Base-by-base conservation (phyloP, 2,113 vertebrate species). In the Nicator chloris region DNA sequence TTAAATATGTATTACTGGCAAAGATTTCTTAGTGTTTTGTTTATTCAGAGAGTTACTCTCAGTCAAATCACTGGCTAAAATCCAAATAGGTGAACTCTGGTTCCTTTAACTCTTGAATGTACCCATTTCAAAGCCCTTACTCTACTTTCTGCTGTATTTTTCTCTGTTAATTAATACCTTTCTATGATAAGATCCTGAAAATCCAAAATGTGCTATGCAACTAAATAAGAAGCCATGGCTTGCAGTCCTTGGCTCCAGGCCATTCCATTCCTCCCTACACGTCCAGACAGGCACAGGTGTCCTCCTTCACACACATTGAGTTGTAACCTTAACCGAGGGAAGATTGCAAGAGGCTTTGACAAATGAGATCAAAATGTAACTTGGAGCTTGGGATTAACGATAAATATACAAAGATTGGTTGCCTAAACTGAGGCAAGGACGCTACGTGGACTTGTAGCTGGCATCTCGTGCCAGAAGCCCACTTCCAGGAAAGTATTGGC, bases 241-340 rank as follows among this genome's bases (percentile, higher is more conserved):
- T 50, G 9, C 5, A 40, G 30, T 53, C 33, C 17, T 63, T 40
- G 59, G 19, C 59, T 78, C 7, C 64, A 54, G 24, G 37, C 30
- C 19, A 11, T 27, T 44, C 15, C 26, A 18, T 15, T 18, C 13
- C 7, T 65, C n/a, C 45, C 5, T 11, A 10, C 15, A 70, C 45
- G 71, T 1, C 8, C 22, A 30, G 20, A 27, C 5, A 18, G 56
- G 11, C 21, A 27, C 27, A 49, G 16, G 45, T 28, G 5, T 56
- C 18, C 35, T 45, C 33, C 44, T 60, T 56, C 44, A 47, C 10
- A 9, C 0, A 1, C 3, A 0, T 15, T 51, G 30, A 14, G 20
- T 18, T 4, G 0, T 28, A 66, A n/a, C 27, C 35, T 64, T n/a
- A 64, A 15, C 13, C 6, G 27, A 90, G 40, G 19, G 13, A 68